Percentiles rank a stretch among this genome's conserved stretches.
Evolutionary conservation across 2,113 vertebrate genomes (phyloP).

Genomic region (Propithecus coquereli): DNA sequence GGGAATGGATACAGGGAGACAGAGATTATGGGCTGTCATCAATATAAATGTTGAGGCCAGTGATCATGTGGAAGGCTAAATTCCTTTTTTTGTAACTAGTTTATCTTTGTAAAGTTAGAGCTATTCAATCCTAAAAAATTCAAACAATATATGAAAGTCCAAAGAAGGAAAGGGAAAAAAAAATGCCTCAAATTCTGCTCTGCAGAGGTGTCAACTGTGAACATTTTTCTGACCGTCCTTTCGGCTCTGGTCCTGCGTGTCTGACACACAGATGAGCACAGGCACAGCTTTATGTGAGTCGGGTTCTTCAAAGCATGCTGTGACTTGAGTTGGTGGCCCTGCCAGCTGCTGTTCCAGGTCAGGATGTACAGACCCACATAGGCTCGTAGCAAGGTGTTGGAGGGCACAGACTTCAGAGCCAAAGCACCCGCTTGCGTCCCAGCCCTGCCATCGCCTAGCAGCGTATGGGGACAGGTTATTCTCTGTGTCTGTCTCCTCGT

Average conservation of each 20-base stretch:
- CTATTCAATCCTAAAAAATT: neutral
- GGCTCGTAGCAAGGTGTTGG: neutral
- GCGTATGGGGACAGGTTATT: neutral
- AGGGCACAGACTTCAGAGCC: neutral
- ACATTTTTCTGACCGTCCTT: neutral
- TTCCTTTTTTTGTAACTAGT: neutral
- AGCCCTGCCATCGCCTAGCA: neutral
- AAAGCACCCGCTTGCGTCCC: neutral
- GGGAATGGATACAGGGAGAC: neutral
- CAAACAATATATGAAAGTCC: neutral
- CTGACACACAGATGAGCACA: no score
- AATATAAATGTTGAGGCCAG: neutral
- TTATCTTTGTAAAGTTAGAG: neutral
- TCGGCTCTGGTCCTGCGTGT: neutral
- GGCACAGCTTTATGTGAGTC: accelerated
- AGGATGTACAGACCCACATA: accelerated
- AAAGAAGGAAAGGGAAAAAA: neutral
- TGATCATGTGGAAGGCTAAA: neutral
- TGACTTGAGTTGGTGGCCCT: neutral
- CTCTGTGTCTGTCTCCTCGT: neutral
- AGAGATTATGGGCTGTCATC: neutral
- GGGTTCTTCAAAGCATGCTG: no score
- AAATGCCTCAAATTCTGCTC: no score
- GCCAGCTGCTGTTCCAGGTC: neutral
- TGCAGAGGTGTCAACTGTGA: neutral